Base-by-base conservation (phyloP, 2,888 invertebrate species). In the Iselma pallidipennis region DNA sequence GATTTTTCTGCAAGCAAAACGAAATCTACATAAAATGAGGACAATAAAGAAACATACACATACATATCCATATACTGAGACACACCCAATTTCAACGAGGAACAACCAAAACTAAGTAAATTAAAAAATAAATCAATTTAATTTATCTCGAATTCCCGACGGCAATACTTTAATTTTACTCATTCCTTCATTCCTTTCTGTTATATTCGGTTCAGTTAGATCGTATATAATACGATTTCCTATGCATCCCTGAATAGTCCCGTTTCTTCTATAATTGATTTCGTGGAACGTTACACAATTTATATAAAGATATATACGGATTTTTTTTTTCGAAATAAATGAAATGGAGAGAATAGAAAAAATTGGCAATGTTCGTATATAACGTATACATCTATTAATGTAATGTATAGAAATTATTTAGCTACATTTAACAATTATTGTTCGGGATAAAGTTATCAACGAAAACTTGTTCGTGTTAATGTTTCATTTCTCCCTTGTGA, bases 381-480 rank as follows among this genome's bases (percentile, higher is more conserved):
- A n/a, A 19, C 31, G 26, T 1, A 25, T 57, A 12, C 50, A n/a
- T 16, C 14, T 25, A 26, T 25, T 50, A n/a, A n/a, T 42, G 25
- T n/a, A n/a, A n/a, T n/a, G 37, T 28, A 42, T 31, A 57, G 28
- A 37, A 65, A 56, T 54, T 63, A 55, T 61, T 55, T 55, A 54
- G 70, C 63, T 63, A 64, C 67, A 68, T 70, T 70, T 53, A 65
- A 53, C 68, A 68, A 68, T 68, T 67, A 67, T 61, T 59, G 62
- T 56, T 57, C 6, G 25, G 59, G 66, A 68, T 68, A 66, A 68
- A 70, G 65, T 66, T 65, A 68, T 68, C 66, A 60, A 16, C 37
- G 66, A 59, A 60, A 60, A 62, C 57, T 42, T 62, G 62, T 62
- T 66, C 49, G 50, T 53, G 52, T 53, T 65, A 62, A 64, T 63